Conservation (phyloP, 2,888 invertebrate genomes). For the Seira sanloemensis region DNA sequence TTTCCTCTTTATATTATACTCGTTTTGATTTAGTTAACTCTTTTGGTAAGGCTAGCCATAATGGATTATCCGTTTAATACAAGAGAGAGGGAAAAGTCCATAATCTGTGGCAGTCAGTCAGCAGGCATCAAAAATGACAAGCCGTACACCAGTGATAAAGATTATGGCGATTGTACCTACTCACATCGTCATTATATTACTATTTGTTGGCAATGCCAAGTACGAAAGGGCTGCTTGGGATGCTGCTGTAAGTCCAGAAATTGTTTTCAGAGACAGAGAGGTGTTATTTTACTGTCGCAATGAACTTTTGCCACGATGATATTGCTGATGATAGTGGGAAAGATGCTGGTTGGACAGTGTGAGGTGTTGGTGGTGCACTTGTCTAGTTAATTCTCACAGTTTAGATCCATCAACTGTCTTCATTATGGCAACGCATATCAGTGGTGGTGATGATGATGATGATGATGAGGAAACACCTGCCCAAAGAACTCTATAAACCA, state of each 20-base stretch:
- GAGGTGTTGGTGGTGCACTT: constrained; percentile 15
- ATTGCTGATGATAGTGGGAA: constrained; percentile 12
- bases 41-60: constrained; percentile 38
- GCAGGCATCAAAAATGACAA: constrained; percentile 58
- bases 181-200: constrained; percentile 36
- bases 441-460: not conserved
- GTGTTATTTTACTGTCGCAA: constrained; percentile 26
- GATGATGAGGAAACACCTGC: constrained; percentile 46
- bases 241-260: constrained; percentile 47
- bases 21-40: not conserved
- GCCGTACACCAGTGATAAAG: constrained; percentile 13
- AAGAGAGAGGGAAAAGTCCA: constrained; percentile 10
- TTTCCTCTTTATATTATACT: not conserved
- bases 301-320: constrained; percentile 17
- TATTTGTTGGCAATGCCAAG: not conserved
- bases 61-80: constrained; percentile 54
- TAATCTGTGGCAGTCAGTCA: constrained; percentile 59
- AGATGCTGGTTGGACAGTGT: constrained; percentile 27
- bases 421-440: constrained; percentile 49
- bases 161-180: constrained; percentile 34
- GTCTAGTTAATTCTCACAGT: constrained; percentile 30
- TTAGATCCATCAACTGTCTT: constrained; percentile 62
- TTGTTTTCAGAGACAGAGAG: constrained; percentile 38
- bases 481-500: constrained; percentile 21
- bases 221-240: not conserved